Base-by-base conservation (phyloP, 2,888 invertebrate species). In the Nezara viridula region DNA sequence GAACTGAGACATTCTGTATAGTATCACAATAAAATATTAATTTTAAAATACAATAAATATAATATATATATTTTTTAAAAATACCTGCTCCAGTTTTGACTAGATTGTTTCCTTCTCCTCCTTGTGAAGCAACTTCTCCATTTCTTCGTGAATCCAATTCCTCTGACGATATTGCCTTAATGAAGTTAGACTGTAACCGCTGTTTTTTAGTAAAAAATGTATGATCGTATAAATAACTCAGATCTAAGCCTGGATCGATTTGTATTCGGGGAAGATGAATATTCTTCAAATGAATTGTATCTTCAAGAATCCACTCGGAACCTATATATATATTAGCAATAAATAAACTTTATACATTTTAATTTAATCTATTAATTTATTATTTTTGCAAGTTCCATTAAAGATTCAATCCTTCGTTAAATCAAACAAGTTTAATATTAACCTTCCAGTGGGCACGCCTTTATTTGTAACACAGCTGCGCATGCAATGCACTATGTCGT, bases 251-350 rank as follows among this genome's bases (percentile, higher is more conserved):
- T 86, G 96, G 96, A 91, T 97, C 97, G 1, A 97, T 95, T 88
- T 92, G 91, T 27, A 97, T 96, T 88, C 97, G 93, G 0, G 97
- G 97, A 91, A 98, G 93, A 92, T 97, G 97, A 90, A 98, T 98
- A 92, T 98, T 98, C 92, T 97, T 96, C 92, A 99, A 93, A 91
- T 98, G 98, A 91, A 99, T 98, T 0, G 98, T 98, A 92, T 99
- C 99, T 92, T 99, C 99, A 21, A 98, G 93, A 85, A 98, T 94
- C 99, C 99, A 99, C 91, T 95, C 94, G 21, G 94, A 94, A 19
- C 95, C 93, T 93, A 81, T n/a, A 27, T 66, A 66, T 16, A 50
- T 50, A 47, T 86, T 9, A 27, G 73, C 47, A 10, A 89, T 16
- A 44, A 55, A n/a, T 60, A 60, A 37, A 87, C 32, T 55, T 6